These are phyloP conservation scores for Limnothrissa miodon DNA, from an alignment of 2,113 vertebrate species.

Conservation along the genomic window DNA sequence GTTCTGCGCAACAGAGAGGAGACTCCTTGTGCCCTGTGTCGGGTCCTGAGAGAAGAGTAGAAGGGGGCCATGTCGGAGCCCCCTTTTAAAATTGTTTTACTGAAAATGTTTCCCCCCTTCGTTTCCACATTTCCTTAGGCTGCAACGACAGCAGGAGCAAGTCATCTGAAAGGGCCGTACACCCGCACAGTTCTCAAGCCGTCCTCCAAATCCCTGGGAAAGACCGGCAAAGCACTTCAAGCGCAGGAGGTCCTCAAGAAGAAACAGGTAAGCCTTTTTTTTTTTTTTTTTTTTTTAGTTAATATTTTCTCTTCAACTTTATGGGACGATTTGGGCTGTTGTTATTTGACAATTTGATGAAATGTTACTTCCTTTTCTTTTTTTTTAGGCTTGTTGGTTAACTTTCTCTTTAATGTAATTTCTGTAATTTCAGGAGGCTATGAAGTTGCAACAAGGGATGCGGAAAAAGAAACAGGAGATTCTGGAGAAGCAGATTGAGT, in stretches of 20 bases:
- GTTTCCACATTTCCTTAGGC: neutral
- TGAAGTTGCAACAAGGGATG: slow-evolving; percentile 97
- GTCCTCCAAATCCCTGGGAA: slow-evolving; percentile 76
- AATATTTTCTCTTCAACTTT: too few relatives aligned
- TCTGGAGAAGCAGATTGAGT: slow-evolving; percentile 94
- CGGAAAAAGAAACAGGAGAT: slow-evolving; percentile 97
- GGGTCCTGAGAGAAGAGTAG: too few relatives aligned
- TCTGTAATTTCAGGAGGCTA: slow-evolving; percentile 76
- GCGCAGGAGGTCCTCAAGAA: slow-evolving; percentile 90
- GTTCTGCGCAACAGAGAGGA: too few relatives aligned
- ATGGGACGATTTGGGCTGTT: too few relatives aligned
- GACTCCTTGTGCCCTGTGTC: too few relatives aligned
- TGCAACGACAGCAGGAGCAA: neutral
- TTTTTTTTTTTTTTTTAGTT: neutral
- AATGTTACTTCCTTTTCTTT: neutral
- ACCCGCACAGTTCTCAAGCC: slow-evolving; percentile 77
- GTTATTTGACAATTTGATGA: too few relatives aligned
- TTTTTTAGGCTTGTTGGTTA: neutral
- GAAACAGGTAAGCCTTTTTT: slow-evolving; percentile 79
- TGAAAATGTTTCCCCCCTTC: neutral
- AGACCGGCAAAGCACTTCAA: slow-evolving; percentile 81
- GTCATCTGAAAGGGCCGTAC: slow-evolving; percentile 81
- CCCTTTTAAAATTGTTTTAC: too few relatives aligned
- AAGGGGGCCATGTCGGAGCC: too few relatives aligned
- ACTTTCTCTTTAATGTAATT: neutral